These are phyloP conservation scores for Dasyornis broadbenti DNA, from an alignment of 2,113 vertebrate genomes.

Conservation along the genomic window DNA sequence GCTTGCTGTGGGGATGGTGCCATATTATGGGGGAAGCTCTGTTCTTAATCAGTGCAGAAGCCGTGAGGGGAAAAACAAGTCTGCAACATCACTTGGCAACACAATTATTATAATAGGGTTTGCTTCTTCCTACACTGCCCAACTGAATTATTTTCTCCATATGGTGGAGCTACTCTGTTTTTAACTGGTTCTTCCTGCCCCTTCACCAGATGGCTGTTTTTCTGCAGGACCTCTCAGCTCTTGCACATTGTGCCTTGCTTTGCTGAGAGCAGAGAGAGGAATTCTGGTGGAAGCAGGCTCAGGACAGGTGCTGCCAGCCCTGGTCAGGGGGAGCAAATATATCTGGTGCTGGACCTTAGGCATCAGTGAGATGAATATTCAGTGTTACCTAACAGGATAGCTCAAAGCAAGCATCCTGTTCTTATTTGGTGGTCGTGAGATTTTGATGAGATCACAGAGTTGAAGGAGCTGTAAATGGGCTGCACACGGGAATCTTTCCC, in stretches of 20 bases:
- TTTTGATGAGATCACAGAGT: neutral
- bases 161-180: constrained; percentile 58
- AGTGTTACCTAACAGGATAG: neutral
- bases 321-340: accelerated
- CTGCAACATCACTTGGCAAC: constrained; percentile 59
- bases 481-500: neutral
- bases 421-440: neutral
- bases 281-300: neutral
- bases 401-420: neutral
- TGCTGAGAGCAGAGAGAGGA: neutral
- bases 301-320: neutral
- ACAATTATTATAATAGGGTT: constrained; percentile 55
- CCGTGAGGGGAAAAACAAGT: constrained; percentile 39
- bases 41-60: constrained; percentile 27
- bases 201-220: constrained; percentile 59
- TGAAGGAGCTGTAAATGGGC: neutral
- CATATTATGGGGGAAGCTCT: constrained; percentile 20
- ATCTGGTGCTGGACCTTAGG: neutral
- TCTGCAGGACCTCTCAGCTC: constrained; percentile 5
- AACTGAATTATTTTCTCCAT: constrained; percentile 56
- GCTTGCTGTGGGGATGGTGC: neutral
- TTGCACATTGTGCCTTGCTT: neutral
- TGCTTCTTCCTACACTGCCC: constrained; percentile 60
- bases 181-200: constrained; percentile 42
- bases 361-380: neutral